Base-by-base conservation (phyloP, 2,888 invertebrate species). In the Vesta saturnalis region DNA sequence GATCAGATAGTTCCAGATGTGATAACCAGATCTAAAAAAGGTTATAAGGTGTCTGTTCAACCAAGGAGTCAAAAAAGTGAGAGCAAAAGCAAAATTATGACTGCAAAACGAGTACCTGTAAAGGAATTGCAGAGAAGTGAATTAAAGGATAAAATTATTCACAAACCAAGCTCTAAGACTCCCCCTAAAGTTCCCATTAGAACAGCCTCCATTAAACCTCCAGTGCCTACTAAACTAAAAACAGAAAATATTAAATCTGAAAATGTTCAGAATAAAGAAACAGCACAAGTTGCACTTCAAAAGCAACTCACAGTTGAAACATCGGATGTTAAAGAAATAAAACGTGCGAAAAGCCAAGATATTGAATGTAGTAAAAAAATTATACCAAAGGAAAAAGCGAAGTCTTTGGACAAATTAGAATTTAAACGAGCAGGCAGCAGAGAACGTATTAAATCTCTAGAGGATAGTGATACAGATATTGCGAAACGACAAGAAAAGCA, bases 401-500 rank as follows among this genome's bases (percentile, higher is more conserved):
- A 89, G 76, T 91, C 91, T 0, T 83, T 91, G 66, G 92, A 92
- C 77, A 89, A 88, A 81, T 85, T 89, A 83, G 89, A 90, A 77
- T 79, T 88, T 0, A 88, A 86, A 80, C 82, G 89, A 73, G 83
- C 84, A 14, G 74, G 79, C 4, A 89, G 89, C 76, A 89, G 89
- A 75, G 92, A 92, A 80, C 86, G 91, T 71, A 89, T 90, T 2
- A 91, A 90, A 78, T 91, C 91, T 0, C 91, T 90, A 80, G 92
- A 92, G 79, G 92, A 92, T 72, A 90, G 90, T 70, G 92, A 91
- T 75, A 88, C 90, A 0, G 91, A 91, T 80, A 89, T 89, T 56
- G 90, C 89, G 0, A 92, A 92, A 80, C 88, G 92, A 55, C 90
- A 91, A 81, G 91, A 91, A 77, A 89, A 91, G 72, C 92, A 92